Evolutionary conservation across 2,888 invertebrate genomes (phyloP), one percentile per base, ranked within the genome.

Genomic region (Meghimatium bilineatum): DNA sequence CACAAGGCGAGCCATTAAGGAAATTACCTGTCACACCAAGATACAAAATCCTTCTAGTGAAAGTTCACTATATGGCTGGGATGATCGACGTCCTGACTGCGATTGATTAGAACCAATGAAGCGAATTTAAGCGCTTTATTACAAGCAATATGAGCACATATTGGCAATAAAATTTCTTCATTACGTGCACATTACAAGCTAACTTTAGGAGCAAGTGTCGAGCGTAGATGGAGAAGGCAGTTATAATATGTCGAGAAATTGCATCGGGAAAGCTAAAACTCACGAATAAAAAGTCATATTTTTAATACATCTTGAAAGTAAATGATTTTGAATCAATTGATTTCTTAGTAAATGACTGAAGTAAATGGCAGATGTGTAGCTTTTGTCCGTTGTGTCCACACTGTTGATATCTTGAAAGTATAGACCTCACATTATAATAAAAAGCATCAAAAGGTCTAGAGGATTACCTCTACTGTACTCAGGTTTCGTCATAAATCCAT

Each of bases 1-100:
- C 81, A 74, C 81, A 56, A 74, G 74, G 60, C 81, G 74, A 74
- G 74, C 81, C 74, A 74, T 81, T 81, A 74, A 38, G 81, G 74
- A 81, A 81, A 81, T 81, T 72, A 81, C 74, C 81, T 81, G 81
- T 81, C 81, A 72, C 72, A 26, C 34, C 74, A 60, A 71, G 81
- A 60, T 63, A 81, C 36, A 80, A 26, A 80, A 74, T 60, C 71
- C 63, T 44, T 72, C 74, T 81, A 23, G 72, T 74, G 63, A 81
- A 80, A 81, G 80, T 69, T 71, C 80, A 67, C 36, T 29, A 29
- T 10, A 69, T 32, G 71, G 80, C 34, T 52, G 49, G 23, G 71
- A 23, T 80, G 79, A 79, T 79, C 79, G 66, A 66, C 32, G 79
- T 38, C 66, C 38, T 66, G 79, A 69, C 67, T 66, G 67, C 79